Evolutionary conservation across 2,797 vertebrate genomes (phyloP).

Genomic region (Cryptoprocta ferox): DNA sequence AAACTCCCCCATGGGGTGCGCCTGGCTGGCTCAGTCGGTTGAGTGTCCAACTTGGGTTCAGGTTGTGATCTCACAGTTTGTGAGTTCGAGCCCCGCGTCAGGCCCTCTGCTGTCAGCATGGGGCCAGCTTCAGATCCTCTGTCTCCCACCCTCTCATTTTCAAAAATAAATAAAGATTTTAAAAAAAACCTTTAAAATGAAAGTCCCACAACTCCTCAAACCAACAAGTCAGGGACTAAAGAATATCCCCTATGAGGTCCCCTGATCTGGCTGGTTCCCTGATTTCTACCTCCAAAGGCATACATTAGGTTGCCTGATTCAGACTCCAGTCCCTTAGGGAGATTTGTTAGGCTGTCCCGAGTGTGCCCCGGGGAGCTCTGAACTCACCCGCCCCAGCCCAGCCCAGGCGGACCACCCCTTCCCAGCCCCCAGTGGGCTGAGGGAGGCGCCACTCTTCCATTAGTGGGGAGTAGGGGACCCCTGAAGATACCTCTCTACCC

Average conservation of each 20-base stretch:
- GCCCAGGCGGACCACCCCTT: neutral
- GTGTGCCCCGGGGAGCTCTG: neutral
- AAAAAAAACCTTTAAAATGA: neutral
- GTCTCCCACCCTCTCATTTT: too few species aligned
- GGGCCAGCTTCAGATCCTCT: too few species aligned
- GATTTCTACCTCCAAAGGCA: neutral
- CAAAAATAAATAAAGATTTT: too few species aligned
- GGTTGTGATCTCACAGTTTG: too few species aligned
- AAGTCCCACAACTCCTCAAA: neutral
- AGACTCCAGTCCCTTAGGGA: neutral
- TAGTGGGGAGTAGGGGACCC: neutral
- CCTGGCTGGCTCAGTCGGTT: too few species aligned
- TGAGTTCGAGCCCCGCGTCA: too few species aligned
- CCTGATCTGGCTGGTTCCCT: neutral
- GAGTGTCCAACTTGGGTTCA: too few species aligned
- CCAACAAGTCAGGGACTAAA: neutral
- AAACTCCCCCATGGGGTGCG: neutral
- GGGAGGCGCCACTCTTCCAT: accelerated
- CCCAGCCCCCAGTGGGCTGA: neutral
- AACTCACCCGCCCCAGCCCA: neutral
- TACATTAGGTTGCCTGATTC: neutral
- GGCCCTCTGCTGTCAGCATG: too few species aligned
- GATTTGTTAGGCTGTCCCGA: neutral
- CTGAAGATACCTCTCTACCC: neutral
- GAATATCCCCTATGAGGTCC: neutral